Percentiles rank a stretch among this genome's conserved stretches.
Conservation (phyloP, 1,140 invertebrate species). For the Orius insidiosus region DNA sequence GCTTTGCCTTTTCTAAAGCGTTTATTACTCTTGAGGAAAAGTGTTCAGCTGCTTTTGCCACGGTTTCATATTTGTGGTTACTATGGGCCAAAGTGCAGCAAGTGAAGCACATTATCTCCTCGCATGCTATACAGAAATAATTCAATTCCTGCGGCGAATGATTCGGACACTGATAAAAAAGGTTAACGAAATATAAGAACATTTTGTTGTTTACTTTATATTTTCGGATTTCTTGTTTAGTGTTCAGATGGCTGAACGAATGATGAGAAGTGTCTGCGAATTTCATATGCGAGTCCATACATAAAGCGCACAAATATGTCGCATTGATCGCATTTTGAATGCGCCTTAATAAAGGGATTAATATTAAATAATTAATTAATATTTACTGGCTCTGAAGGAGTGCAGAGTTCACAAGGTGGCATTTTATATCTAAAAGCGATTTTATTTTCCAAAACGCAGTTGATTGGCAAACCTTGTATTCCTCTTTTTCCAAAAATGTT, state of each 20-base stretch:
- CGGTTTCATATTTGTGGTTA: slow-evolving; percentile 32
- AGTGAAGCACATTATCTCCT: slow-evolving; percentile 34
- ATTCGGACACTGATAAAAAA: slow-evolving; percentile 22
- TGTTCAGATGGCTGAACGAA: not conserved
- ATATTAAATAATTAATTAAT: not conserved
- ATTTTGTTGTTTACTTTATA: not conserved
- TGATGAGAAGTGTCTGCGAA: slow-evolving; percentile 6
- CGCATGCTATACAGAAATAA: slow-evolving; percentile 33
- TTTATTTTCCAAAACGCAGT: slow-evolving; percentile 1
- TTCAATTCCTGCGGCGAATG: slow-evolving; percentile 29
- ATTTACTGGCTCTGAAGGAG: not conserved
- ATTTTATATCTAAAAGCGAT: not conserved
- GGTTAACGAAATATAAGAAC: not conserved
- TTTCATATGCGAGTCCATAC: slow-evolving; percentile 8
- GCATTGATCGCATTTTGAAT: slow-evolving; percentile 7
- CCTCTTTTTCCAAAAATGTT: slow-evolving; percentile 4
- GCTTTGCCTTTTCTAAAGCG: slow-evolving; percentile 30
- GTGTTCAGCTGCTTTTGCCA: slow-evolving; percentile 25
- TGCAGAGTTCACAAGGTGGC: slow-evolving; percentile 1
- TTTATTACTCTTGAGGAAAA: slow-evolving; percentile 28
- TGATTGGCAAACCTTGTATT: not conserved
- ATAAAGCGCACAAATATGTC: slow-evolving; percentile 7
- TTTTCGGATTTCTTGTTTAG: not conserved
- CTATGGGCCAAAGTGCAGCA: slow-evolving; percentile 30
- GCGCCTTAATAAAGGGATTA: slow-evolving; percentile 9